A percentile compares a stretch with the other conserved stretches of the same genome.
These are phyloP conservation scores for Camponotus fellah DNA, from an alignment of 2,888 invertebrate genomes.

Conservation along the genomic window DNA sequence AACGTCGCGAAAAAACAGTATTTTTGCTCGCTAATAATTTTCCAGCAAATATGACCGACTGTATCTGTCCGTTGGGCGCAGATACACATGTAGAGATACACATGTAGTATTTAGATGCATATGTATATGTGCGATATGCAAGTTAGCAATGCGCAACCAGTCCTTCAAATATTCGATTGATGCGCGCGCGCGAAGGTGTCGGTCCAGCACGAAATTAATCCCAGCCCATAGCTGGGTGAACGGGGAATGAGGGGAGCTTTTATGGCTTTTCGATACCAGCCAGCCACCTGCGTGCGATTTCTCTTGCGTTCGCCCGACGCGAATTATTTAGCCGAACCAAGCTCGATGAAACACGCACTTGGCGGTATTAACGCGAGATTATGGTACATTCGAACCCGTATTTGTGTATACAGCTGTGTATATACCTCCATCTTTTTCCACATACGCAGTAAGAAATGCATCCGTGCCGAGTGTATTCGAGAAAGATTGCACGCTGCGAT, in stretches of 20 bases:
- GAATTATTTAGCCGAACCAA: constrained; percentile 36
- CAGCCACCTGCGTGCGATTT: constrained; percentile 40
- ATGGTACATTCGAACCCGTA: constrained; percentile 4
- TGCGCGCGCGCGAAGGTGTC: constrained; percentile 31
- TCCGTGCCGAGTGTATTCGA: constrained; percentile 14
- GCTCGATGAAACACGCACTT: constrained; percentile 51
- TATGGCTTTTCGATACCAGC: constrained; percentile 47
- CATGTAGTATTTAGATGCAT: not conserved
- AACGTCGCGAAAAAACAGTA: not conserved
- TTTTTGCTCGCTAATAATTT: constrained; percentile 7
- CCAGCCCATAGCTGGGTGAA: not conserved
- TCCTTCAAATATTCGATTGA: constrained; percentile 44
- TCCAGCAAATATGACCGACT: not conserved
- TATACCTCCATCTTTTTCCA: not conserved
- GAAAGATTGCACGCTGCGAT: constrained; percentile 22
- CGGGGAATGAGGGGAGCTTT: constrained; percentile 7
- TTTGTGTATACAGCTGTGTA: not conserved
- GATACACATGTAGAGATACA: not conserved
- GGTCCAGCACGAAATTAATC: constrained; percentile 32
- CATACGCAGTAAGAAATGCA: constrained; percentile 25
- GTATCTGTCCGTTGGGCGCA: not conserved
- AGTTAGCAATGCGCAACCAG: not conserved
- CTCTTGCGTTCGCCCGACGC: constrained; percentile 9
- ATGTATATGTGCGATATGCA: too few relatives aligned
- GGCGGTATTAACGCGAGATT: constrained; percentile 26